These are phyloP conservation scores for Meleagris gallopavo DNA, from an alignment of 2,113 vertebrate species.

Conservation along the genomic window DNA sequence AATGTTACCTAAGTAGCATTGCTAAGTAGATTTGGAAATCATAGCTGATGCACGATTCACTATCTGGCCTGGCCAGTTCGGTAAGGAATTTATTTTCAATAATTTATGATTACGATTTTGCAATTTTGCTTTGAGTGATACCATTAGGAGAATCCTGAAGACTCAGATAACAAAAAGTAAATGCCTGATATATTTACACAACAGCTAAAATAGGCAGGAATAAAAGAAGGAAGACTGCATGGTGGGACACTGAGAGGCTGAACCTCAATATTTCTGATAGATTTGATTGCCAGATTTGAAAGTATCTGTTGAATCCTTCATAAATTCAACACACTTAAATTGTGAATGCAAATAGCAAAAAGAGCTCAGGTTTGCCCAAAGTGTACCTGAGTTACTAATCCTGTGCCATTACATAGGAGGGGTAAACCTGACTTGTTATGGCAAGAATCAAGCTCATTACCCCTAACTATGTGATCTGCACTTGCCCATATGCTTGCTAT, in stretches of 20 bases:
- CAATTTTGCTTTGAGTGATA: slow-evolving; percentile 19
- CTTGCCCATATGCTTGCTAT: not conserved
- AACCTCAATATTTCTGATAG: not conserved
- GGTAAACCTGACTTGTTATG: not conserved
- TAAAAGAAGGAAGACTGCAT: fast-evolving
- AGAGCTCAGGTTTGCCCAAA: not conserved
- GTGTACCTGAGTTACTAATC: not conserved
- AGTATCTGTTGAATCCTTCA: not conserved
- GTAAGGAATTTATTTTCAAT: slow-evolving; percentile 41
- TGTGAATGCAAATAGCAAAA: not conserved
- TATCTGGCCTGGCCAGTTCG: slow-evolving; percentile 38
- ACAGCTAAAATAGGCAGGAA: not conserved
- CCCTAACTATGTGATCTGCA: not conserved
- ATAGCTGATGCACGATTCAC: slow-evolving; percentile 16
- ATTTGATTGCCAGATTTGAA: not conserved
- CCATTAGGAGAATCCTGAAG: slow-evolving; percentile 8
- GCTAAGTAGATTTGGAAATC: slow-evolving; percentile 61
- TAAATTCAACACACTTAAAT: not conserved
- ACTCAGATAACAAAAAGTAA: not conserved
- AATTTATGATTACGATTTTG: slow-evolving; percentile 40
- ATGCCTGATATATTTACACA: not conserved
- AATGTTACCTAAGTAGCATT: slow-evolving; percentile 53
- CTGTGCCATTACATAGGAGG: not conserved
- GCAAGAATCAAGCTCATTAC: slow-evolving; percentile 3
- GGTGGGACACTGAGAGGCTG: not conserved